Evolutionary conservation across 2,888 invertebrate species (phyloP), one percentile per base, ranked within the genome.

Genomic region (Ethmia dodecea): DNA sequence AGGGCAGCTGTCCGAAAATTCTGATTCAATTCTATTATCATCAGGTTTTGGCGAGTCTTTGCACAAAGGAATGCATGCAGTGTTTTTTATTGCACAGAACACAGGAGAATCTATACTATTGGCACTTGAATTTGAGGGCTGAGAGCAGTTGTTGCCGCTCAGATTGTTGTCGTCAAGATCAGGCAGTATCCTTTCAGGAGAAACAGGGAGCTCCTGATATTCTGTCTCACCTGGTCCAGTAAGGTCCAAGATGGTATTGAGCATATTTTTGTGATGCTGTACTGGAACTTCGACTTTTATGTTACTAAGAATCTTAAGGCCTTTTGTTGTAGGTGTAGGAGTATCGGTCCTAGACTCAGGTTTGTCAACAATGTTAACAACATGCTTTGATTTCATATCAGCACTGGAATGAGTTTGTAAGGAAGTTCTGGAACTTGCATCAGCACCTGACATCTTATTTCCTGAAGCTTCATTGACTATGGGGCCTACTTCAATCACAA

Each of bases 261-360:
- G 60, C 74, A 83, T 75, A 46, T 74, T 81, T 49, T 80, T 83
- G 43, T 74, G 66, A 59, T 80, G 84, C 47, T 81, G 78, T 8
- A 86, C 81, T 38, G 84, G 87, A 24, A 86, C 81, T 62, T 87
- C 87, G n/a, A 87, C 84, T 47, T 87, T 87, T 25, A 87, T 79
- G 47, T 87, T 86, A 50, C 87, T 87, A 24, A 87, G 61, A 42
- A 87, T 87, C 58, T 86, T 86, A 8, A 87, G 60, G n/a, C 86
- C 86, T 50, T 73, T 83, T 29, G 54, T 72, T 29, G 54, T 72
- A 14, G 71, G 41, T 3, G 71, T 69, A 20, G 68, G 51, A 5
- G 55, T 49, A 12, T 78, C 79, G 57, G 40, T 57, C 43, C 64
- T 69, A 6, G 46, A 52, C 5, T 53, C 55, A 13, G 35, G 31